phyloP scores from a whole-genome alignment of 2,113 vertebrate species.

The Gobiocypris rarus region DNA sequence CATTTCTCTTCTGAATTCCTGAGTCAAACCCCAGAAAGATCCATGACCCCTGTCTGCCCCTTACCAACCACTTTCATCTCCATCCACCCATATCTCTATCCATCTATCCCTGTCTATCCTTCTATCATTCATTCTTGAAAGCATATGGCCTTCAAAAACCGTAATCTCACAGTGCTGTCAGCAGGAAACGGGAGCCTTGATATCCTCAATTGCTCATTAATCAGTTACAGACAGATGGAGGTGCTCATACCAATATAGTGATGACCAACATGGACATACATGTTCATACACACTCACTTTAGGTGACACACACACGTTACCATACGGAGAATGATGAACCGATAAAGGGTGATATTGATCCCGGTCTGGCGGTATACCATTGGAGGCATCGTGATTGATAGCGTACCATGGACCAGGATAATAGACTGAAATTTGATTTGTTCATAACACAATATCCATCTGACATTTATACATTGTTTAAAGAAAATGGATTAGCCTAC shows the following conservation, averaged over 20 bases:
- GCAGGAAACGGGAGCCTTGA: neutral
- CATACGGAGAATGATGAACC: neutral
- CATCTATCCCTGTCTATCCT: neutral
- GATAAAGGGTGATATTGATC: conserved; percentile 27
- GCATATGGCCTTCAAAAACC: conserved; percentile 9
- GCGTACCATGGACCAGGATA: neutral
- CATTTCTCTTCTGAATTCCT: neutral
- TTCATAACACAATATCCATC: conserved; percentile 41
- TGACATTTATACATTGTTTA: conserved; percentile 47
- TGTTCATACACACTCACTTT: conserved; percentile 23
- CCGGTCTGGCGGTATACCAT: neutral
- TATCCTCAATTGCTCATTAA: conserved; percentile 32
- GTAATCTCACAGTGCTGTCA: neutral
- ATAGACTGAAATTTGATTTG: conserved; percentile 34
- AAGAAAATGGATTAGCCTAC: conserved; percentile 35
- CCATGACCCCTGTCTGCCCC: neutral
- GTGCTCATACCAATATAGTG: neutral
- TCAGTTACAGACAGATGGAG: neutral
- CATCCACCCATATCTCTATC: conserved; percentile 19
- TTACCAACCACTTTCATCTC: neutral
- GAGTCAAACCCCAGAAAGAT: conserved; percentile 15
- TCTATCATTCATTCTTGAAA: neutral
- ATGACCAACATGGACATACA: neutral
- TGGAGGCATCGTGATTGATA: conserved; percentile 39
- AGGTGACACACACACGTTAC: neutral